A percentile compares a stretch with the other conserved stretches of the same genome.
These are phyloP conservation scores for Nansenia antarctica DNA, from an alignment of 2,113 vertebrate genomes.

Conservation along the genomic window DNA sequence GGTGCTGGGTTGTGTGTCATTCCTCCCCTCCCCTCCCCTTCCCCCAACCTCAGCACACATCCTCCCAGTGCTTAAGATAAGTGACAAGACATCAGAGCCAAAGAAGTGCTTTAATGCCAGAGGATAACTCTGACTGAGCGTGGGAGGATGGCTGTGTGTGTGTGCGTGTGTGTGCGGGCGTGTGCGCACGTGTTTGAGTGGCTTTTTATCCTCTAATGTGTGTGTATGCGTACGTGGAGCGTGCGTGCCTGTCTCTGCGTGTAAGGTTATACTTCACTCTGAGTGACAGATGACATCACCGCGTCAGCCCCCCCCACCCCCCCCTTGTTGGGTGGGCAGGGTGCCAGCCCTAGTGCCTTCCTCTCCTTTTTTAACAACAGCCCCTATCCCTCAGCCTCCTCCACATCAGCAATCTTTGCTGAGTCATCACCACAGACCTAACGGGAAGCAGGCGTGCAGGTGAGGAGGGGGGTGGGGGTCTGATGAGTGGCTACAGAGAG, in stretches of 20 bases:
- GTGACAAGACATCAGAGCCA: conserved; percentile 72
- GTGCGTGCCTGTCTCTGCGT: background rate
- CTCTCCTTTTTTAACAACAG: conserved; percentile 31
- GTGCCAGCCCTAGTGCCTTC: conserved; percentile 45
- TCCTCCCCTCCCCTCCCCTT: background rate
- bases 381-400: conserved; percentile 41
- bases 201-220: background rate
- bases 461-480: background rate
- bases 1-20: conserved; percentile 57
- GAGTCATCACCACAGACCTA: conserved; percentile 59
- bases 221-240: too few species aligned
- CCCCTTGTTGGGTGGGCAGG: conserved; percentile 55
- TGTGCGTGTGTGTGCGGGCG: conserved; percentile 6
- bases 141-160: conserved; percentile 45
- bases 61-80: conserved; percentile 70
- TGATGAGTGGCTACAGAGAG: background rate
- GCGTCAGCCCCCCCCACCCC: conserved; percentile 23
- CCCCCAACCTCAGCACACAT: conserved; percentile 37
- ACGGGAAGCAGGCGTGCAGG: conserved; percentile 15
- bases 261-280: conserved; percentile 65
- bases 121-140: conserved; percentile 50
- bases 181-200: background rate
- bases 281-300: conserved; percentile 62
- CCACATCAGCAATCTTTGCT: conserved; percentile 56
- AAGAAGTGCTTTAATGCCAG: conserved; percentile 64